Conservation (phyloP, 2,797 vertebrate species). For the Pipistrellus pygmaeus region DNA sequence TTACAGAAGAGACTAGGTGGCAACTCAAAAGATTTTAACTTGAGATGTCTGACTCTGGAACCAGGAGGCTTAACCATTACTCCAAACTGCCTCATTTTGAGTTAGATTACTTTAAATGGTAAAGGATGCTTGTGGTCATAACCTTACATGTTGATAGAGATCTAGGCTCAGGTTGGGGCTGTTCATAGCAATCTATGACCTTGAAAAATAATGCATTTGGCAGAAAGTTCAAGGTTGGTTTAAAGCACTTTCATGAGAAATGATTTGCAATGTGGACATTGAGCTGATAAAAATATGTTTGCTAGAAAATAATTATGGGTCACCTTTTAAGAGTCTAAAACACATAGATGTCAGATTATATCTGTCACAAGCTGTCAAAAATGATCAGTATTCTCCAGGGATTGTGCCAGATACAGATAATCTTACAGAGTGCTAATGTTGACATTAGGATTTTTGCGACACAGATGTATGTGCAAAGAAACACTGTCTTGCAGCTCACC, state of each 20-base stretch:
- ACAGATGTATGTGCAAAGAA: conserved; percentile 27
- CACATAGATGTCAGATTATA: conserved; percentile 67
- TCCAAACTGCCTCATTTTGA: neutral
- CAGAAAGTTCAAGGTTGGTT: neutral
- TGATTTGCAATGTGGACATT: conserved; percentile 22
- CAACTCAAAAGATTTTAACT: neutral
- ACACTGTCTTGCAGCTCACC: neutral
- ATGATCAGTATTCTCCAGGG: conserved; percentile 57
- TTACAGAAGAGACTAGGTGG: neutral
- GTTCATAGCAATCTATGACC: neutral
- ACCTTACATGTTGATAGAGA: neutral
- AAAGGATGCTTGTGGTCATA: neutral
- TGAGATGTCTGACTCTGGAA: neutral
- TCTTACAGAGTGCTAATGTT: conserved; percentile 43
- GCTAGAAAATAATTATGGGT: conserved; percentile 59
- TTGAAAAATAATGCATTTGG: conserved; percentile 7
- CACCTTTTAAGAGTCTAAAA: conserved; percentile 70
- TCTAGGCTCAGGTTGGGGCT: neutral
- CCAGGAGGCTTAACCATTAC: neutral
- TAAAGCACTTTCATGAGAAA: conserved; percentile 33
- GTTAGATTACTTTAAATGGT: neutral
- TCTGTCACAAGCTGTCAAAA: conserved; percentile 71
- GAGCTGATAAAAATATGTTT: conserved; percentile 56
- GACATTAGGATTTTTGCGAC: conserved; percentile 6
- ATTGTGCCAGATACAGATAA: conserved; percentile 49